A percentile compares a stretch with the other conserved stretches of the same genome.
Evolutionary conservation across 2,797 vertebrate genomes (phyloP).

Genomic region (Mallotus villosus): DNA sequence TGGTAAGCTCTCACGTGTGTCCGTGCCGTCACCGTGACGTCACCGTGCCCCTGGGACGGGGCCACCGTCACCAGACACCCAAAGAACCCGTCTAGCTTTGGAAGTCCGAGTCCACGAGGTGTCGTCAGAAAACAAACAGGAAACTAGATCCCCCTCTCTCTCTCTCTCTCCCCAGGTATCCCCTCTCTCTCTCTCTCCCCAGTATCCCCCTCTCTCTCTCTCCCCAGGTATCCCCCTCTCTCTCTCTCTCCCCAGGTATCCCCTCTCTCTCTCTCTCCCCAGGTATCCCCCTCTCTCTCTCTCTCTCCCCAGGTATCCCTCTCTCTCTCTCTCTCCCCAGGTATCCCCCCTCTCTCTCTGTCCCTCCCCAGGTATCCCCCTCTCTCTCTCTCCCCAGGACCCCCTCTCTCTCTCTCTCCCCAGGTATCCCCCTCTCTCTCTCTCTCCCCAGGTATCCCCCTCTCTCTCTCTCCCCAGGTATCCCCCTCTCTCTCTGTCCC

Average conservation of each 20-base stretch:
- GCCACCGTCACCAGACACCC: no score
- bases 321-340: neutral
- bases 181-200: neutral
- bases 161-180: neutral
- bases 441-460: neutral
- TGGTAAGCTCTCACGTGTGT: conserved; percentile 79
- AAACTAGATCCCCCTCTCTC: no score
- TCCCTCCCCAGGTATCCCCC: no score
- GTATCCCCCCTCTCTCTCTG: no score
- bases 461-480: neutral
- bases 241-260: neutral
- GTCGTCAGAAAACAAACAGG: no score
- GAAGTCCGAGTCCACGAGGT: neutral
- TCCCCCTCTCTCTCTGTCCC: no score
- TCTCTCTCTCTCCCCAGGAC: neutral
- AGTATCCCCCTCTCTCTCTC: neutral
- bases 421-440: neutral
- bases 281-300: no score
- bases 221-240: no score
- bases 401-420: no score
- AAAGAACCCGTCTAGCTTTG: neutral
- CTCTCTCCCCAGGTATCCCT: neutral
- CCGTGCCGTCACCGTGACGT: neutral
- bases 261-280: neutral
- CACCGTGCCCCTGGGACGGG: no score